phyloP scores from a whole-genome alignment of 2,888 invertebrate species.

The Pammene fasciana region DNA sequence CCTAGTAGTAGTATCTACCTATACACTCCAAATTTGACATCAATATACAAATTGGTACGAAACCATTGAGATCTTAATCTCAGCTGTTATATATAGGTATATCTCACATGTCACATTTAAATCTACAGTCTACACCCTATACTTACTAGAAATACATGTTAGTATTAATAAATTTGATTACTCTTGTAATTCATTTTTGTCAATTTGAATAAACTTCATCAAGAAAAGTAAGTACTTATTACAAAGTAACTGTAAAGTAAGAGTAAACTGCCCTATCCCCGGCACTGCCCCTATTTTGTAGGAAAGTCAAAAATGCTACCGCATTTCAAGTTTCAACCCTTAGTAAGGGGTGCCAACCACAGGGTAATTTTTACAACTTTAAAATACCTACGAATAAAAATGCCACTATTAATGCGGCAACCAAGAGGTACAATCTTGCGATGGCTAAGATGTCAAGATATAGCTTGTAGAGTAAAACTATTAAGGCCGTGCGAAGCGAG shows the following conservation, averaged over 20 bases:
- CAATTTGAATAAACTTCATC: background rate
- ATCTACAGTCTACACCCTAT: slow-evolving; percentile 7
- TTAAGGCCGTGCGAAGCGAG: background rate
- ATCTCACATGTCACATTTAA: slow-evolving; percentile 7
- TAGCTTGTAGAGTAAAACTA: too few relatives aligned
- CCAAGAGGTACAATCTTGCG: background rate
- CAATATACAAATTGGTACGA: background rate
- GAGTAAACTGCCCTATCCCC: too few relatives aligned
- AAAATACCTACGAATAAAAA: background rate
- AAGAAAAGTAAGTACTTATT: background rate
- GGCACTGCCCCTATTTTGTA: too few relatives aligned
- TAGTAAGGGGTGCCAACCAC: too few relatives aligned
- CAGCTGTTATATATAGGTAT: background rate
- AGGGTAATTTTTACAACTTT: background rate
- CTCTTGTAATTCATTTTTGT: slow-evolving; percentile 1
- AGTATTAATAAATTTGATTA: background rate
- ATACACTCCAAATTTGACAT: background rate
- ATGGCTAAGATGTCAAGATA: too few relatives aligned
- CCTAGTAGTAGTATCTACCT: too few relatives aligned
- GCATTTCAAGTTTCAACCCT: too few relatives aligned
- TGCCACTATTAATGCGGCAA: slow-evolving; percentile 17
- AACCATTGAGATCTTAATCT: slow-evolving; percentile 6
- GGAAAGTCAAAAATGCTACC: too few relatives aligned
- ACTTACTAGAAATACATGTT: slow-evolving; percentile 9
- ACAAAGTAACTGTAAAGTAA: too few relatives aligned